Evolutionary conservation across 1,140 invertebrate species (phyloP).

Genomic region (Brachionus calyciflorus): DNA sequence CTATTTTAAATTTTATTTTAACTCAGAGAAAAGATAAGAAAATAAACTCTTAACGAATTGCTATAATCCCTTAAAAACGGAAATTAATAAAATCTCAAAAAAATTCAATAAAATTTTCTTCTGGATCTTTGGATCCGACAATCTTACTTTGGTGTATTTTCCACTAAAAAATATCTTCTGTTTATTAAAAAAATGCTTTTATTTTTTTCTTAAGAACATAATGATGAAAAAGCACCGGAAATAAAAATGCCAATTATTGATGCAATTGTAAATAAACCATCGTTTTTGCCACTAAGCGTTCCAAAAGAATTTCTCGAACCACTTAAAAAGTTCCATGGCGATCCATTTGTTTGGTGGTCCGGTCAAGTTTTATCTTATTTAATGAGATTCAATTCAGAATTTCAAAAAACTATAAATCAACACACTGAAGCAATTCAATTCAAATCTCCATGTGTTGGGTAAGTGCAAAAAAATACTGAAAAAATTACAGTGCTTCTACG

Average conservation of each 20-base stretch:
- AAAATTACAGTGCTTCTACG: background rate
- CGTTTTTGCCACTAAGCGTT: slow-evolving; percentile 84
- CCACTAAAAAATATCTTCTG: background rate
- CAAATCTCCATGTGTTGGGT: slow-evolving; percentile 77
- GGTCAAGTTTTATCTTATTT: slow-evolving; percentile 89
- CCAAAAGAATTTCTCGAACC: slow-evolving; percentile 75
- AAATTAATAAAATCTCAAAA: no score
- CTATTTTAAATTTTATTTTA: no score
- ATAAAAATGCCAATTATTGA: slow-evolving; percentile 89
- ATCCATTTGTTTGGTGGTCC: slow-evolving; percentile 95
- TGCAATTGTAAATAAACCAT: slow-evolving; percentile 79
- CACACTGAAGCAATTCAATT: slow-evolving; percentile 76
- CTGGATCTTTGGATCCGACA: no score
- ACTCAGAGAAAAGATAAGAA: no score
- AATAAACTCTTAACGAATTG: no score
- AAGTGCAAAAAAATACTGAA: background rate
- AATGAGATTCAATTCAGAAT: slow-evolving; percentile 71
- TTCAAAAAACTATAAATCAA: slow-evolving; percentile 69
- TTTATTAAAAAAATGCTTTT: slow-evolving; percentile 49
- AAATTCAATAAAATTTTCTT: no score
- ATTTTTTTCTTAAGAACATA: background rate
- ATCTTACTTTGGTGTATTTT: background rate
- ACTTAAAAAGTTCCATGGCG: slow-evolving; percentile 78
- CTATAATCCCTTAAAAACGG: no score
- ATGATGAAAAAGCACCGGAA: slow-evolving; percentile 67